These are phyloP conservation scores for Ceyx margarethae DNA, from an alignment of 2,113 vertebrate genomes.

Conservation along the genomic window DNA sequence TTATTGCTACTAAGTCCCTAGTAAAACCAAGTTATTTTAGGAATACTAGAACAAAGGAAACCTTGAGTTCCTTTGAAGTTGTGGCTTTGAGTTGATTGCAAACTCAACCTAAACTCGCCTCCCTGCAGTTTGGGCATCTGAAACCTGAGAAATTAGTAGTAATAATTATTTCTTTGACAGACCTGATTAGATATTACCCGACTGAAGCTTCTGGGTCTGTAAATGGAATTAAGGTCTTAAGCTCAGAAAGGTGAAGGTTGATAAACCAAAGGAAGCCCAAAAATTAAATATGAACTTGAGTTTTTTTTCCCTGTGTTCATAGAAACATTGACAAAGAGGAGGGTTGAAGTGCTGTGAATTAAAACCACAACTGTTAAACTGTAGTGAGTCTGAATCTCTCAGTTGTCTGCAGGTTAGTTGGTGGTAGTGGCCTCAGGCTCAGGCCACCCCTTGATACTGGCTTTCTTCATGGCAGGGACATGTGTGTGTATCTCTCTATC, in stretches of 20 bases:
- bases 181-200: neutral
- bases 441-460: neutral
- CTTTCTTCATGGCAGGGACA: neutral
- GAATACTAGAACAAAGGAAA: neutral
- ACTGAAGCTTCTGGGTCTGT: neutral
- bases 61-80: neutral
- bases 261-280: neutral
- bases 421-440: neutral
- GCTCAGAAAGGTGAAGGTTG: neutral
- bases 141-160: neutral
- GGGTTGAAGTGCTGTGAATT: neutral
- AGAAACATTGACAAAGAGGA: rapidly evolving
- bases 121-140: neutral
- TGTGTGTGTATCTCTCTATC: neutral
- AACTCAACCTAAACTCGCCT: neutral
- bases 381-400: neutral
- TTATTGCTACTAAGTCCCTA: neutral
- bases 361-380: neutral
- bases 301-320: neutral
- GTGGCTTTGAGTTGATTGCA: neutral
- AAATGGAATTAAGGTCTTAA: neutral
- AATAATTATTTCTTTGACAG: neutral
- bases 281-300: neutral
- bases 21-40: neutral
- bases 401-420: neutral